Evolutionary conservation across 2,888 invertebrate genomes (phyloP).

Genomic region (Catocala sponsa): DNA sequence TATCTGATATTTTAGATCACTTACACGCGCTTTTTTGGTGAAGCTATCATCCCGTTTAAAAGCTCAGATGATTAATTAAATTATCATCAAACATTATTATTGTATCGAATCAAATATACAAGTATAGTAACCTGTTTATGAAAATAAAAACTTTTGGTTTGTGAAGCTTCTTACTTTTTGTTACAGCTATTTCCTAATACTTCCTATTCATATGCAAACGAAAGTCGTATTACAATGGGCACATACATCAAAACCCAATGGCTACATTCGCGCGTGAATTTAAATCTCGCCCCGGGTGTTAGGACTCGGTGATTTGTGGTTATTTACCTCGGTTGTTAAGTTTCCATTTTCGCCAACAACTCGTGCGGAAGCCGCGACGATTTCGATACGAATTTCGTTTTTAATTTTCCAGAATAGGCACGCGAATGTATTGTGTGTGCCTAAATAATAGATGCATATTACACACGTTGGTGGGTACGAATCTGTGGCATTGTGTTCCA

Average conservation of each 20-base stretch:
- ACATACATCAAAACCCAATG: conserved; percentile 59
- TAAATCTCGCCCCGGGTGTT: conserved; percentile 85
- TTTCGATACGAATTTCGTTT: conserved; percentile 81
- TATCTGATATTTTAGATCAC: background rate
- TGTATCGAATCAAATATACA: too few relatives aligned
- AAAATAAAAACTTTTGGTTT: too few relatives aligned
- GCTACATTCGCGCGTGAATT: conserved; percentile 81
- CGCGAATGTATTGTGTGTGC: conserved; percentile 54
- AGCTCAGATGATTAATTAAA: too few relatives aligned
- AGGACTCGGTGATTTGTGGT: conserved; percentile 86
- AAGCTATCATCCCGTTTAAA: too few relatives aligned
- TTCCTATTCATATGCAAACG: background rate
- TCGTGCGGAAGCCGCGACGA: conserved; percentile 82
- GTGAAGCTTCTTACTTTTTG: too few relatives aligned
- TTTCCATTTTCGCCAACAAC: conserved; percentile 79
- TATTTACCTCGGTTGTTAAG: conserved; percentile 86
- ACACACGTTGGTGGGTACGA: conserved; percentile 49
- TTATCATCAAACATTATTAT: too few relatives aligned
- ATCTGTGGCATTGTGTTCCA: conserved; percentile 50
- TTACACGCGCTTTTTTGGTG: too few relatives aligned
- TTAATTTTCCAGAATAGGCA: conserved; percentile 81
- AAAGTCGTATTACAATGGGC: conserved; percentile 41
- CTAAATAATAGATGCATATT: conserved; percentile 58
- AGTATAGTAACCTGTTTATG: too few relatives aligned
- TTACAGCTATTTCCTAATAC: background rate